phyloP scores from a whole-genome alignment of 2,113 vertebrate genomes.

The Ploceus nigricollis region DNA sequence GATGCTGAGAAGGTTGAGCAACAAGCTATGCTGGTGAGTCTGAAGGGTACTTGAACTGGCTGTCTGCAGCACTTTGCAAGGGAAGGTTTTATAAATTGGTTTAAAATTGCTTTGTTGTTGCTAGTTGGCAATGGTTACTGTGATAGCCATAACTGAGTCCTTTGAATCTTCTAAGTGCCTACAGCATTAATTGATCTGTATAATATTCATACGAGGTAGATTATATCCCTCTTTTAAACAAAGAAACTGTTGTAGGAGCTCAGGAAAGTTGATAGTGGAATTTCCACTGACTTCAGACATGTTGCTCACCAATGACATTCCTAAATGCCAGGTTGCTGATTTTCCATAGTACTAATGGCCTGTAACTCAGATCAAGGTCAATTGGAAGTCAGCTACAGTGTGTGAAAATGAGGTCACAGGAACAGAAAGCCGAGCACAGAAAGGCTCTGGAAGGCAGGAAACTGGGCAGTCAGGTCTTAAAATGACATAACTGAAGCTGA shows the following conservation, averaged over 20 bases:
- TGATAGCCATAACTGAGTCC: background rate
- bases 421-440: background rate
- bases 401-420: background rate
- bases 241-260: background rate
- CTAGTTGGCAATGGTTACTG: background rate
- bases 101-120: background rate
- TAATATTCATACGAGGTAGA: background rate
- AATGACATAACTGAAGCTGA: background rate
- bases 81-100: background rate
- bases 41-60: background rate
- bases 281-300: background rate
- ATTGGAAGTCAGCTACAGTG: background rate
- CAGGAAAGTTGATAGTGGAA: background rate
- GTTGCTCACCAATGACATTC: background rate
- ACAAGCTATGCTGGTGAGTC: background rate
- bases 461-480: background rate
- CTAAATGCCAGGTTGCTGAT: background rate
- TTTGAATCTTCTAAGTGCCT: background rate
- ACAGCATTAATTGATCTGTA: background rate
- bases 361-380: background rate
- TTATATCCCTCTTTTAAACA: background rate
- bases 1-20: background rate
- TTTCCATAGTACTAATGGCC: background rate
- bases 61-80: background rate
- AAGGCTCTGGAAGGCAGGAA: background rate